Base-by-base conservation (phyloP, 2,113 vertebrate species). In the Lasiurus cinereus region DNA sequence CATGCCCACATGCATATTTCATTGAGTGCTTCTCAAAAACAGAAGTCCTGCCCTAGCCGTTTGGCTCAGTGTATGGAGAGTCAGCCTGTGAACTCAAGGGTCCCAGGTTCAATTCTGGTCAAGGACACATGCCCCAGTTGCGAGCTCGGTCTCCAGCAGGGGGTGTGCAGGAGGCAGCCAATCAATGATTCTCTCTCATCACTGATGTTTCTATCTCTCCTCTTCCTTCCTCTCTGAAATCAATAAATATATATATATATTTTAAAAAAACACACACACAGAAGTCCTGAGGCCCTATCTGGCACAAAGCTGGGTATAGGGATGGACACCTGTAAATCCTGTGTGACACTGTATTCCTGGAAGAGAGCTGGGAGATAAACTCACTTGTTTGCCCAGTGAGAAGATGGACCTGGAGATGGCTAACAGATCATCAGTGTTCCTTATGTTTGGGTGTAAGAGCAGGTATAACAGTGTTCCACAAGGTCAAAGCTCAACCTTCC, bases 371-470 rank as follows among this genome's bases (percentile, higher is more conserved):
- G 80, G 70, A 96, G 15, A 79, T 29, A 46, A 79, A 83, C 43
- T 83, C 29, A 15, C 2, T 72, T 4, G 31, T 83, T 87, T 91
- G 66, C 70, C 50, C 29, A 59, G 24, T 36, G 18, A 82, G 77
- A 93, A 52, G 22, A 82, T 46, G 6, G 24, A 64, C 78, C 39
- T 50, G 36, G 15, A 93, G 56, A 64, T 43, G 87, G 12, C 16
- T 39, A 84, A 77, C 19, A 93, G 83, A 85, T 36, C 31, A 54
- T n/a, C 64, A 83, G 29, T 29, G 14, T 91, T 91, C 24, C 6
- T 73, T 73, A 29, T 2, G 6, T 48, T 59, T 72, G 83, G 76
- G 24, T 52, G 6, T 67, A 29, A 46, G 19, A 54, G 8, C 29
- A 29, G 24, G 13, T 59, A 16, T 19, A 67, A 36, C 6, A 69